Percentiles rank a stretch among this genome's conserved stretches.
These are phyloP conservation scores for Noctua pronuba DNA, from an alignment of 2,888 invertebrate species.

Conservation along the genomic window DNA sequence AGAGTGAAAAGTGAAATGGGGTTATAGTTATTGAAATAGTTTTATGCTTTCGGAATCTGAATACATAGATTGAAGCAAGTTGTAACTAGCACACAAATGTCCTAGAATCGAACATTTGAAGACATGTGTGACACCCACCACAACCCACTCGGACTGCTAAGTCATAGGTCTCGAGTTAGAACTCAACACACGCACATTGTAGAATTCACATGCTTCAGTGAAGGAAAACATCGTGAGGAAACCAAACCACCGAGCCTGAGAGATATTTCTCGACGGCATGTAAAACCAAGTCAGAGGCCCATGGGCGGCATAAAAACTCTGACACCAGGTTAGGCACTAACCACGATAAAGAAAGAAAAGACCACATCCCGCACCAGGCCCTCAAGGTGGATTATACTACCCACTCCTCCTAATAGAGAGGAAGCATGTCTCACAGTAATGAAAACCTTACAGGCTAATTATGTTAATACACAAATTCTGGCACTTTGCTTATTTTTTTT, in stretches of 20 bases:
- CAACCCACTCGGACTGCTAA: background rate
- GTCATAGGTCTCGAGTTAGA: background rate
- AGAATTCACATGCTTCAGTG: background rate
- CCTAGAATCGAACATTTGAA: background rate
- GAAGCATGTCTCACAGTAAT: background rate
- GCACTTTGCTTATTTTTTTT: background rate
- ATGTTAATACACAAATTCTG: background rate
- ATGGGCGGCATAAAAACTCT: background rate
- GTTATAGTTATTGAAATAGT: background rate
- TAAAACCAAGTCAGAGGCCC: background rate
- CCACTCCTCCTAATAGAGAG: background rate
- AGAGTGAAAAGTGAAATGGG: constrained; percentile 25
- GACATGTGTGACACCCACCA: background rate
- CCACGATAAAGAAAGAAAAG: background rate
- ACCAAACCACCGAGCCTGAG: background rate
- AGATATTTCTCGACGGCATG: background rate
- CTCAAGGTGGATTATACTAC: background rate
- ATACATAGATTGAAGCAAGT: background rate
- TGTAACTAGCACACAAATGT: background rate
- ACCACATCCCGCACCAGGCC: background rate
- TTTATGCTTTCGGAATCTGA: background rate
- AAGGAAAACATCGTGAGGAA: background rate
- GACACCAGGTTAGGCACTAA: background rate
- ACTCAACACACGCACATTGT: background rate
- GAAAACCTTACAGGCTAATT: background rate